These are phyloP conservation scores for Drosophila fuyamai DNA, from an alignment of 1,140 invertebrate genomes.

Conservation along the genomic window DNA sequence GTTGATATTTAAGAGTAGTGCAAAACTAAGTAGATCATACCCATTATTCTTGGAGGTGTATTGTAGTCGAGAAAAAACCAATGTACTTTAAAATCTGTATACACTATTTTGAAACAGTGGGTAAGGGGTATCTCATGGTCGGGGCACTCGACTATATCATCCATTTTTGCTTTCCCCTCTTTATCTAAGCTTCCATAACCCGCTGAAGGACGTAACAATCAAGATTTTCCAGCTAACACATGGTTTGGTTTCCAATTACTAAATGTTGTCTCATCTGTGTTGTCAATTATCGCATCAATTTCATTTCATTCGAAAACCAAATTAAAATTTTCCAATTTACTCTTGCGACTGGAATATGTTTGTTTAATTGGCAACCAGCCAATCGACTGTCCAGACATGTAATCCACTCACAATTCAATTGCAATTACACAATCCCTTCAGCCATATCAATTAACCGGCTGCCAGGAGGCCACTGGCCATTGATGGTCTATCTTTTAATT, in stretches of 20 bases:
- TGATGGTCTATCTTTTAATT: constrained; percentile 60
- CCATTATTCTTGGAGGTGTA: not conserved
- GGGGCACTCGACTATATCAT: not conserved
- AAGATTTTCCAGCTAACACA: not conserved
- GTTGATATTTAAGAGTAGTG: not conserved
- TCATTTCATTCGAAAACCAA: constrained; percentile 13
- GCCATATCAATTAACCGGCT: constrained; percentile 32
- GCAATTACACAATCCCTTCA: constrained; percentile 51
- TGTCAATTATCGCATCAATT: constrained; percentile 12
- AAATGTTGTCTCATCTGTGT: not conserved
- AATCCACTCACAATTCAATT: constrained; percentile 45
- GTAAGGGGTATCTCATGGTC: not conserved
- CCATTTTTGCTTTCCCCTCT: not conserved
- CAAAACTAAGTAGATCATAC: not conserved
- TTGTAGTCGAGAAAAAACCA: too few species aligned
- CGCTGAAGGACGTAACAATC: constrained; percentile 6
- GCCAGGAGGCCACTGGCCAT: constrained; percentile 21
- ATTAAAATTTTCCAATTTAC: constrained; percentile 26
- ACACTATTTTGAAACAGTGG: not conserved
- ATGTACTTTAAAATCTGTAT: too few species aligned
- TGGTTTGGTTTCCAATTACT: constrained; percentile 5
- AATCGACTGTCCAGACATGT: constrained; percentile 37
- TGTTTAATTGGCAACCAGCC: constrained; percentile 42
- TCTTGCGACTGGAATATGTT: constrained; percentile 22
- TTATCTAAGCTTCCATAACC: not conserved